Conservation (phyloP, 2,113 vertebrate genomes). For the Pelodiscus sinensis region DNA sequence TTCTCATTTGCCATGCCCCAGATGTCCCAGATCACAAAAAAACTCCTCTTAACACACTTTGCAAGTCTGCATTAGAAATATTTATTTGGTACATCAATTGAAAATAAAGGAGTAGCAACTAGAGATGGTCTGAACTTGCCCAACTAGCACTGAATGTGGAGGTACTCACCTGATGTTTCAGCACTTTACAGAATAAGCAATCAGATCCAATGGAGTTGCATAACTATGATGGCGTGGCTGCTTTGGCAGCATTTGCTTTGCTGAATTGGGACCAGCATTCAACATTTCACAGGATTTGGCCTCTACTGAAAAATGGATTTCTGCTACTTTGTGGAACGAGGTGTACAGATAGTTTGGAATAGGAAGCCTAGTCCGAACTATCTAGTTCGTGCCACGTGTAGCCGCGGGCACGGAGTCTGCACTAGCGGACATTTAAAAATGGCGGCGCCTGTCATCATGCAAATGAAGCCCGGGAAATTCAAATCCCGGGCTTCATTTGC, state of each 20-base stretch:
- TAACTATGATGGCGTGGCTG: not conserved
- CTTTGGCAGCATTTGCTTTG: not conserved
- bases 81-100: not conserved
- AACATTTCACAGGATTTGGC: not conserved
- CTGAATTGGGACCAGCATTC: not conserved
- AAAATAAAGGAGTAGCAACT: not conserved
- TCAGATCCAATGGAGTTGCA: not conserved
- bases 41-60: not conserved
- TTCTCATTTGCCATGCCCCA: accelerated
- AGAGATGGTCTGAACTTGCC: not conserved
- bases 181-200: not conserved
- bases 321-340: not conserved
- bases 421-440: too few relatives aligned
- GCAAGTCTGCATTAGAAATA: not conserved
- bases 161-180: too few relatives aligned
- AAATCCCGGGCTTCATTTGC: too few relatives aligned
- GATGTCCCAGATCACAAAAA: not conserved
- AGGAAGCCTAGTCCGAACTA: too few relatives aligned
- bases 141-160: not conserved
- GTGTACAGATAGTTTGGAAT: too few relatives aligned
- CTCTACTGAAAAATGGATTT: not conserved
- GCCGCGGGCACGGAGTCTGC: too few relatives aligned
- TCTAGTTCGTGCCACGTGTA: too few relatives aligned
- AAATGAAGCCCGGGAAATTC: too few relatives aligned
- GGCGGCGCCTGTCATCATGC: too few relatives aligned